These are phyloP conservation scores for Anodontia alba DNA, from an alignment of 2,888 invertebrate species.

Conservation along the genomic window DNA sequence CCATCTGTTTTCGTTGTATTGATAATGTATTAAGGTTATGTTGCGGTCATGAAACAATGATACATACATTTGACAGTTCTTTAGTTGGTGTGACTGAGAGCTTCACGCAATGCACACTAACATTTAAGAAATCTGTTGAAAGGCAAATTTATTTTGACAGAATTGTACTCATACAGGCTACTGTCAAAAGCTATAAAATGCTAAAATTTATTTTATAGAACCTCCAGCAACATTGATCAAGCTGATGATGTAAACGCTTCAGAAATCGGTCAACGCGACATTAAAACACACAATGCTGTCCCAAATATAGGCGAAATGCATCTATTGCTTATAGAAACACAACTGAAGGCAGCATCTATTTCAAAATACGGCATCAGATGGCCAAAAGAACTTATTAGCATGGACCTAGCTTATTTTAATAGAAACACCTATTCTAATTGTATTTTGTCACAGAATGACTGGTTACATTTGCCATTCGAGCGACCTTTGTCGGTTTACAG, in stretches of 20 bases:
- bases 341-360: conserved; percentile 14
- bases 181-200: neutral
- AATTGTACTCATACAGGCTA: no score
- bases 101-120: neutral
- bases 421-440: conserved; percentile 21
- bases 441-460: conserved; percentile 10
- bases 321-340: conserved; percentile 8
- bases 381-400: conserved; percentile 30
- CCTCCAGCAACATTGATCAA: neutral
- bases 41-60: neutral
- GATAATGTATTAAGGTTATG: neutral
- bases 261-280: neutral
- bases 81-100: neutral
- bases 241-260: neutral
- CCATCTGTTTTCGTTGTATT: neutral
- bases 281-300: neutral
- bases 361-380: conserved; percentile 25
- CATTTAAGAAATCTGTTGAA: neutral
- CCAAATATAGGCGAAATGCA: conserved; percentile 23
- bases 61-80: neutral
- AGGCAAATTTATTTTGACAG: neutral
- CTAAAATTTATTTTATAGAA: neutral
- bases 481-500: neutral
- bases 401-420: conserved; percentile 26
- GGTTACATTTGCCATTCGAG: conserved; percentile 18